Base-by-base conservation (phyloP, 2,888 invertebrate genomes). In the Homarus gammarus region DNA sequence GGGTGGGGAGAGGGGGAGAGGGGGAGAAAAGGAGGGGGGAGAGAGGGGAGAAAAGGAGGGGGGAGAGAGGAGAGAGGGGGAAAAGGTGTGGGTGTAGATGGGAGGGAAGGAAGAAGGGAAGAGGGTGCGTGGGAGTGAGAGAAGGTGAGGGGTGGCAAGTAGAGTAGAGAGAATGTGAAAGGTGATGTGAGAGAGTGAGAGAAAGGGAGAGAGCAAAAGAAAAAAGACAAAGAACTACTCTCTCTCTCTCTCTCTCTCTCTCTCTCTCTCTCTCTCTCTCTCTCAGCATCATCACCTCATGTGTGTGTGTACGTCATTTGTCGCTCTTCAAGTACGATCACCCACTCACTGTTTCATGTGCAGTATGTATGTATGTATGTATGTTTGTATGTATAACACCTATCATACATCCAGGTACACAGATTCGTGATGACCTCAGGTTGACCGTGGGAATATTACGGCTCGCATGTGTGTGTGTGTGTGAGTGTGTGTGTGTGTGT, bases 401-500 rank as follows among this genome's bases (percentile, higher is more conserved):
- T n/a, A n/a, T n/a, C n/a, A n/a, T n/a, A n/a, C n/a, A n/a, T n/a
- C n/a, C n/a, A n/a, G n/a, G n/a, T n/a, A n/a, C n/a, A n/a, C n/a
- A n/a, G n/a, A n/a, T n/a, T n/a, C n/a, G n/a, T n/a, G n/a, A n/a
- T n/a, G n/a, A n/a, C n/a, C n/a, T n/a, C n/a, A n/a, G n/a, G n/a
- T n/a, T n/a, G n/a, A n/a, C 68, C 2, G 27, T 68, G 44, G 44
- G 44, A 5, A 12, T 12, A 44, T 44, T 44, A 5, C 6, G 12
- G 18, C 15, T 18, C 12, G 31, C 12, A 2, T 68, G 68, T 68
- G 68, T 68, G 68, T 27, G 68, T 68, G 68, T 27, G 68, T 68
- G 68, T 27, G 68, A 12, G 68, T 68, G 68, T 68, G 68, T 27
- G 68, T 68, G 68, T 68, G 68, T 68, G 68, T 68, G 68, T 27